Percentiles rank a stretch among this genome's conserved stretches.
Conservation (phyloP, 2,113 vertebrate genomes). For the Nematolebias whitei region DNA sequence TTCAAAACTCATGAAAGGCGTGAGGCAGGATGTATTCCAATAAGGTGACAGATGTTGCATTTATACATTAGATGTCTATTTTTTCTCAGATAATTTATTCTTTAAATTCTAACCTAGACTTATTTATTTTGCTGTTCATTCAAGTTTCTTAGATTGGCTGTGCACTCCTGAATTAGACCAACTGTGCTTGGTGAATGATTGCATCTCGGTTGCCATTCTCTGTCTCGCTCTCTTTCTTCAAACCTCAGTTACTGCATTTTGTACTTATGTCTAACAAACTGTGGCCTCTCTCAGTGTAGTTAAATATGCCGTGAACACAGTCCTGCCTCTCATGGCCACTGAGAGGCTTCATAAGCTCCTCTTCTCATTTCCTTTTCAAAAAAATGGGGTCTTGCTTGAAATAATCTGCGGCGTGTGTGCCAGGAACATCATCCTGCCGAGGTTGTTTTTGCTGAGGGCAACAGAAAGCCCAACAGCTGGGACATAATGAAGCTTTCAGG, state of each 20-base stretch:
- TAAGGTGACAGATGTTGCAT: too few species aligned
- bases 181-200: too few species aligned
- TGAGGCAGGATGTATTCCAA: too few species aligned
- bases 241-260: neutral
- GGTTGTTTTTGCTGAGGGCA: constrained; percentile 75
- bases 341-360: neutral
- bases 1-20: too few species aligned
- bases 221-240: neutral
- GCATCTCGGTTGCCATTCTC: too few species aligned
- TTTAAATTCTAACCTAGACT: too few species aligned
- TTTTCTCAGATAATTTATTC: too few species aligned
- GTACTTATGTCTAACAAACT: neutral
- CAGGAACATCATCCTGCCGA: constrained; percentile 65
- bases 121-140: too few species aligned
- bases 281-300: neutral
- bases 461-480: constrained; percentile 79
- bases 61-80: too few species aligned
- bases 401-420: constrained; percentile 49
- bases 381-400: constrained; percentile 30
- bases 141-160: too few species aligned
- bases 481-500: constrained; percentile 81
- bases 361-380: constrained; percentile 25
- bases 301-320: neutral
- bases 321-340: neutral
- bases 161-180: too few species aligned